Base-by-base conservation (phyloP, 2,888 invertebrate species). In the Caradrina kadenii region DNA sequence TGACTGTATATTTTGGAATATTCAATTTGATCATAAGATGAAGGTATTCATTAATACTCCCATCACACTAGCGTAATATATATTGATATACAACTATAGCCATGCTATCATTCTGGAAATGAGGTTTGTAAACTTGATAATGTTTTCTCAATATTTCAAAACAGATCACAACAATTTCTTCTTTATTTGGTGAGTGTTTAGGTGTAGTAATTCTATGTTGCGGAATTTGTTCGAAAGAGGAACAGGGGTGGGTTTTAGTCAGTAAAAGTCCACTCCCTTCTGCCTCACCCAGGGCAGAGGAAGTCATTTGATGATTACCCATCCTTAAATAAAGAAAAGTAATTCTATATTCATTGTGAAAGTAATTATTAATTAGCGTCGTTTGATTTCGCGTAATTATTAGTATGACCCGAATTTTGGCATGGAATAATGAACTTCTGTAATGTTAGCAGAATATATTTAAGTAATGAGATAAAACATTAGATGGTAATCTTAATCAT, bases 91-190 rank as follows among this genome's bases (percentile, higher is more conserved):
- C n/a, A n/a, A n/a, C n/a, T n/a, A n/a, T n/a, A 26, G 10, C 70
- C 26, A 75, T 74, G 59, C n/a, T 48, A 55, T 56, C 52, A 52
- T 64, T 61, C 52, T 63, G 26, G 42, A 56, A 76, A 63, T 21
- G 6, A 53, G 31, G 17, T 49, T 58, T 61, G 22, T 49, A 35
- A 61, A 75, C 35, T 67, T 67, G 19, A 74, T 50, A 48, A 58
- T 54, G 53, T 55, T 60, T 54, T 60, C 45, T 62, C 39, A 21
- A 48, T 60, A 55, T 52, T 73, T 55, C 1, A n/a, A 48, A 60
- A 67, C 26, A 56, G 52, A 61, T 22, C 35, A 45, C 22, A 50
- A 50, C 19, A 45, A 39, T 39, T 35, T 53, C 11, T n/a, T 8
- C n/a, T 45, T 39, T 56, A 50, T 17, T 56, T 0, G 13, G 8